A percentile compares a stretch with the other conserved stretches of the same genome.
phyloP scores from a whole-genome alignment of 2,888 invertebrate species.

The Polydesmus complanatus region DNA sequence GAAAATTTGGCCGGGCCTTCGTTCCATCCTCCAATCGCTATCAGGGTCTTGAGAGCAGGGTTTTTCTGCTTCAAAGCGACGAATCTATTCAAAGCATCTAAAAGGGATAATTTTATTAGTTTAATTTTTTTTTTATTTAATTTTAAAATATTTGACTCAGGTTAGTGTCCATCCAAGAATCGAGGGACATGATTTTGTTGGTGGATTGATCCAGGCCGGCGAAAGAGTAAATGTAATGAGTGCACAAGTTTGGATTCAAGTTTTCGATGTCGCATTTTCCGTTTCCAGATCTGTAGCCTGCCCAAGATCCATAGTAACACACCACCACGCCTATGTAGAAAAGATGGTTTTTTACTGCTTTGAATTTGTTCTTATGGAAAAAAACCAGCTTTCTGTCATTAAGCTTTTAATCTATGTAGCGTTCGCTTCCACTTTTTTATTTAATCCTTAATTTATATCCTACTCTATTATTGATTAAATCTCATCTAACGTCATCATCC shows the following conservation, averaged over 20 bases:
- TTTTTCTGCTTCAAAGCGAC: neutral
- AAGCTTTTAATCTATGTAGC: too few relatives aligned
- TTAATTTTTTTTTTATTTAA: too few relatives aligned
- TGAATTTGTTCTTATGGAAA: too few relatives aligned
- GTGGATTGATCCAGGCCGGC: constrained; percentile 43
- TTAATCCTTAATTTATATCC: too few relatives aligned
- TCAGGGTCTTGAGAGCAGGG: neutral
- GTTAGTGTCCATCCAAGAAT: constrained; percentile 42
- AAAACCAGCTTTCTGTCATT: too few relatives aligned
- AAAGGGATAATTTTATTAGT: neutral
- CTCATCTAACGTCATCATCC: too few relatives aligned
- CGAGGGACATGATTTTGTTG: constrained; percentile 32
- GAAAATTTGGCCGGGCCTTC: neutral
- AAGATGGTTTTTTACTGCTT: too few relatives aligned
- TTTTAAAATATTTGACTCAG: too few relatives aligned
- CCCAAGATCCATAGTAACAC: constrained; percentile 65
- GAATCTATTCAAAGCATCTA: neutral
- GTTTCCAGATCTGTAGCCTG: constrained; percentile 47
- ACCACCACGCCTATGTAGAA: constrained; percentile 33
- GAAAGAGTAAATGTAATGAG: constrained; percentile 60
- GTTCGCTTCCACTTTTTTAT: too few relatives aligned
- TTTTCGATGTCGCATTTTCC: constrained; percentile 51
- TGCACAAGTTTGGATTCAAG: constrained; percentile 54
- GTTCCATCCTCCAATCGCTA: neutral
- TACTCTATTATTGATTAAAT: too few relatives aligned